Base-by-base conservation (phyloP, 2,888 invertebrate species). In the Rugalucina vietnamica region DNA sequence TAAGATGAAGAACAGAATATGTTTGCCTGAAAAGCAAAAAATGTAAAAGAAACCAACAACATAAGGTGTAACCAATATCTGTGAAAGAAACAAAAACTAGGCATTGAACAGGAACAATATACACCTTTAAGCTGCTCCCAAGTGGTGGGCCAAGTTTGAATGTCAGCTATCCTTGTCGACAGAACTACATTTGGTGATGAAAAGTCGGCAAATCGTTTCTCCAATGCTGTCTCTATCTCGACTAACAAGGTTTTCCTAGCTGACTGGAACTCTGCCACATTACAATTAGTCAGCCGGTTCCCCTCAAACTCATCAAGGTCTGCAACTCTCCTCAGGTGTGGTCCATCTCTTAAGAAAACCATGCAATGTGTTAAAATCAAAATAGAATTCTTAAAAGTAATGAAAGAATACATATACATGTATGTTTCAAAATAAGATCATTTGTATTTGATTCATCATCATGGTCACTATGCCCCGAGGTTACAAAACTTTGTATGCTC, bases 341-440 rank as follows among this genome's bases (percentile, higher is more conserved):
- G 73, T 12, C 79, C 79, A 60, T 79, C 79, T 57, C 79, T 79
- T 29, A 24, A 18, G 5, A 60, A 60, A 60, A 5, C 54, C n/a
- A n/a, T n/a, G n/a, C n/a, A n/a, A n/a, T n/a, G n/a, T n/a, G n/a
- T n/a, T n/a, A n/a, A n/a, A n/a, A n/a, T n/a, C n/a, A n/a, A n/a
- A n/a, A n/a, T n/a, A n/a, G n/a, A n/a, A n/a, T n/a, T n/a, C n/a
- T n/a, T n/a, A n/a, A n/a, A n/a, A n/a, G n/a, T n/a, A n/a, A n/a
- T n/a, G n/a, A n/a, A n/a, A n/a, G n/a, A n/a, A n/a, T n/a, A n/a
- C n/a, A n/a, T n/a, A n/a, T n/a, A n/a, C n/a, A n/a, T n/a, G n/a
- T n/a, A n/a, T n/a, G n/a, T n/a, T n/a, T n/a, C n/a, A n/a, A n/a
- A n/a, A n/a, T n/a, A n/a, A n/a, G n/a, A n/a, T n/a, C n/a, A n/a